phyloP scores from a whole-genome alignment of 2,888 invertebrate genomes.

The Torymus texanus region DNA sequence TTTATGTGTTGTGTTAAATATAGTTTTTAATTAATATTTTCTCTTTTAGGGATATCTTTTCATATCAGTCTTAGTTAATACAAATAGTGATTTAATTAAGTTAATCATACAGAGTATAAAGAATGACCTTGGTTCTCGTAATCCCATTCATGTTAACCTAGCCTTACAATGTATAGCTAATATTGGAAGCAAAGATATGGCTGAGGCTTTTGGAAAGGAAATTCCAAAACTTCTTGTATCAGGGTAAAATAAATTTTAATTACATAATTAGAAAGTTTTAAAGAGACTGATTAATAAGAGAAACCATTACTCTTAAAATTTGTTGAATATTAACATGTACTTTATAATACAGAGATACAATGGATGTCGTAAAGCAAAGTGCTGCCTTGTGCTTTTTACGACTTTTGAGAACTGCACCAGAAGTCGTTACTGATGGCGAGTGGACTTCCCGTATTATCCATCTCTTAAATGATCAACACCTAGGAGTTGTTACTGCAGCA shows the following conservation, averaged over 20 bases:
- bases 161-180: slow-evolving; percentile 99
- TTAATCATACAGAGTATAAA: slow-evolving; percentile 99
- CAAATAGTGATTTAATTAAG: slow-evolving; percentile 98
- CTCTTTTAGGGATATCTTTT: slow-evolving; percentile 94
- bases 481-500: slow-evolving; percentile 99
- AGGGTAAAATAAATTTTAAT: slow-evolving; percentile 80
- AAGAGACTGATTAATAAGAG: too few species aligned
- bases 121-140: slow-evolving; percentile 96
- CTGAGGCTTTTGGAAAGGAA: slow-evolving; percentile 98
- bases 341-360: slow-evolving; percentile 86
- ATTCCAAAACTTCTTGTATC: slow-evolving; percentile 99
- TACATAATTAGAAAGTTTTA: not conserved
- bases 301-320: not conserved
- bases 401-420: slow-evolving; percentile 95
- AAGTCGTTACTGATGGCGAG: slow-evolving; percentile 97
- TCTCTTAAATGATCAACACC: slow-evolving; percentile 98
- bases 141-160: slow-evolving; percentile 98
- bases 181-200: slow-evolving; percentile 99
- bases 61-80: slow-evolving; percentile 99
- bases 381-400: slow-evolving; percentile 97
- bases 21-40: slow-evolving; percentile 19
- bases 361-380: slow-evolving; percentile 99
- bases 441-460: slow-evolving; percentile 99
- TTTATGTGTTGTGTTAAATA: slow-evolving; percentile 5
- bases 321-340: not conserved